phyloP scores from a whole-genome alignment of 92 coral and sea anemone genomes.

The Desmophyllum pertusum region DNA sequence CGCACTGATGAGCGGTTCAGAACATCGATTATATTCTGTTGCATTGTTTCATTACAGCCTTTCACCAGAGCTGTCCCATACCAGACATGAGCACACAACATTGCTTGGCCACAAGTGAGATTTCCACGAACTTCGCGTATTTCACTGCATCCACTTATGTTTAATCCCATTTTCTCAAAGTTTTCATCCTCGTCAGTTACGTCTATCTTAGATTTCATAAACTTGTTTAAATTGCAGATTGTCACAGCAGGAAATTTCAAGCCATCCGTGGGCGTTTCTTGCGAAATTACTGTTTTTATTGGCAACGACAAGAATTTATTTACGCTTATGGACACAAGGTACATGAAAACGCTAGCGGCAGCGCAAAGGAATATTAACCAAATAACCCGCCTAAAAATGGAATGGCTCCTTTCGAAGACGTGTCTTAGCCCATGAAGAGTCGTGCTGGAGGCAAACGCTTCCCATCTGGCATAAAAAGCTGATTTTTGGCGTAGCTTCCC shows the following conservation, averaged over 20 bases:
- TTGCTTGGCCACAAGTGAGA: slow-evolving; percentile 63
- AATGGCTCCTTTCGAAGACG: background rate
- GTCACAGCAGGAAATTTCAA: slow-evolving; percentile 68
- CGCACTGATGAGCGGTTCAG: slow-evolving; percentile 20
- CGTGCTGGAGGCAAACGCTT: slow-evolving; percentile 17
- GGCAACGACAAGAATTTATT: slow-evolving; percentile 15
- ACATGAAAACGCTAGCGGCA: background rate
- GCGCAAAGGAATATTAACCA: slow-evolving; percentile 29
- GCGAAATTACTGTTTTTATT: slow-evolving; percentile 18
- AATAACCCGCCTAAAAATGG: background rate
- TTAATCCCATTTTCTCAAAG: slow-evolving; percentile 39
- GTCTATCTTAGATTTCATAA: slow-evolving; percentile 59
- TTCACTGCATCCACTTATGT: slow-evolving; percentile 56
- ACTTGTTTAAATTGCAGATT: slow-evolving; percentile 56
- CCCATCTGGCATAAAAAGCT: background rate
- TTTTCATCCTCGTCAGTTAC: slow-evolving; percentile 36
- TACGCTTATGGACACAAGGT: background rate
- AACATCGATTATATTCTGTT: background rate
- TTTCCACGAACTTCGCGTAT: slow-evolving; percentile 37
- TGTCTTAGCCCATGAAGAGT: slow-evolving; percentile 37
- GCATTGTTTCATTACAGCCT: slow-evolving; percentile 13
- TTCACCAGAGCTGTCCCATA: slow-evolving; percentile 16
- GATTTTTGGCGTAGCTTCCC: background rate
- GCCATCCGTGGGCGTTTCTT: slow-evolving; percentile 17
- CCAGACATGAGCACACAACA: slow-evolving; percentile 36